Conservation (phyloP, 1,140 invertebrate genomes). For the Sesamia nonagrioides region DNA sequence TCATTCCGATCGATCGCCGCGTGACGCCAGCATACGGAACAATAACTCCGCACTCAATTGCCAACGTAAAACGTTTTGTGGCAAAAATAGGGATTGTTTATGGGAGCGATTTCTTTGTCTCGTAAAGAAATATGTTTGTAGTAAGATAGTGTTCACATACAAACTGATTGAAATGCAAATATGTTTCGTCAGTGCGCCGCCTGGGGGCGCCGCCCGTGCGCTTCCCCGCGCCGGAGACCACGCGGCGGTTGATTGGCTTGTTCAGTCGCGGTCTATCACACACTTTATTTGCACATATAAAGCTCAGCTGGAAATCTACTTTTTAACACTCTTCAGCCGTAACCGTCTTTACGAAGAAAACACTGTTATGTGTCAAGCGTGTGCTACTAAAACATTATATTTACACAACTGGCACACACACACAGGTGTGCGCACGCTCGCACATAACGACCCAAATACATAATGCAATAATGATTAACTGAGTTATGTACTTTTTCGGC, state of each 20-base stretch:
- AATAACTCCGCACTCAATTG: conserved; percentile 17
- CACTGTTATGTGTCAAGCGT: background rate
- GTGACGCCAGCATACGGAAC: conserved; percentile 35
- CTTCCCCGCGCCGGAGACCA: no score
- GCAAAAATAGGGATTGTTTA: conserved; percentile 46
- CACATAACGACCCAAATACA: no score
- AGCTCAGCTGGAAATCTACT: background rate
- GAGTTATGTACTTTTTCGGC: no score
- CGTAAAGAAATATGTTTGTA: conserved; percentile 26
- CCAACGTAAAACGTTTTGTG: conserved; percentile 37
- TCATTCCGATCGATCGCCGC: conserved; percentile 29
- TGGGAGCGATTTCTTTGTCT: conserved; percentile 36
- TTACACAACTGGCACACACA: no score
- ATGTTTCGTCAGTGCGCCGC: background rate
- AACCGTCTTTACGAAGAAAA: background rate
- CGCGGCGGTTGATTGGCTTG: conserved; percentile 21
- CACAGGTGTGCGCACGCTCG: no score
- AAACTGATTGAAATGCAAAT: conserved; percentile 41
- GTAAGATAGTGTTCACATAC: conserved; percentile 38
- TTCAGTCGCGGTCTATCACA: background rate
- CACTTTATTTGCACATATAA: background rate
- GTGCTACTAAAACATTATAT: no score
- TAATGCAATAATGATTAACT: no score
- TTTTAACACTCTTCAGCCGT: background rate
- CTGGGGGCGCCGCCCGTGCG: background rate